These are phyloP conservation scores for Triplophysa siluroides DNA, from an alignment of 2,113 vertebrate species.

Conservation along the genomic window DNA sequence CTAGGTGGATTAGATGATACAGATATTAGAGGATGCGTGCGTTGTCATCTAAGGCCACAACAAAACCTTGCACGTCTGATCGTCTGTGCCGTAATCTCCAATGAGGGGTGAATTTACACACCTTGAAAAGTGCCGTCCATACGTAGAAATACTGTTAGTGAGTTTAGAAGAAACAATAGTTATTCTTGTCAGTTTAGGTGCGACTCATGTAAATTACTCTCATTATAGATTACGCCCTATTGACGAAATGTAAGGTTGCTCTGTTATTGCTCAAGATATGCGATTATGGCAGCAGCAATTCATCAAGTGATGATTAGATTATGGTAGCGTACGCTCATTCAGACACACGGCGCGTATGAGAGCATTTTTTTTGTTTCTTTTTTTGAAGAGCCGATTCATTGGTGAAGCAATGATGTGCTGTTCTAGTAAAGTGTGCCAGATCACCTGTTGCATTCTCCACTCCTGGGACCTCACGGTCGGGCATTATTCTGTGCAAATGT, in stretches of 20 bases:
- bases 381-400: too few species aligned
- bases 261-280: too few species aligned
- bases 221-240: background rate
- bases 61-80: background rate
- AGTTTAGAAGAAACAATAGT: background rate
- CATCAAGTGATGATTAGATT: constrained; percentile 1
- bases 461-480: too few species aligned
- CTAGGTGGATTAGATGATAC: constrained; percentile 42
- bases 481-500: too few species aligned
- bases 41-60: constrained; percentile 30
- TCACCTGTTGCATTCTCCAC: too few species aligned
- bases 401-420: background rate
- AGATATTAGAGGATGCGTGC: constrained; percentile 35
- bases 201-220: background rate
- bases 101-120: too few species aligned
- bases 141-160: too few species aligned
- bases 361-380: background rate
- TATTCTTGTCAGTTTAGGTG: background rate
- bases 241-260: background rate
- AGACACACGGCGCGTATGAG: too few species aligned
- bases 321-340: background rate
- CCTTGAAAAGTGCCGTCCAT: too few species aligned
- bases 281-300: constrained; percentile 7
- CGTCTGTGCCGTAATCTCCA: background rate
- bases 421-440: background rate